phyloP scores from a whole-genome alignment of 2,797 vertebrate genomes.

The Sebastes hubbsi region DNA sequence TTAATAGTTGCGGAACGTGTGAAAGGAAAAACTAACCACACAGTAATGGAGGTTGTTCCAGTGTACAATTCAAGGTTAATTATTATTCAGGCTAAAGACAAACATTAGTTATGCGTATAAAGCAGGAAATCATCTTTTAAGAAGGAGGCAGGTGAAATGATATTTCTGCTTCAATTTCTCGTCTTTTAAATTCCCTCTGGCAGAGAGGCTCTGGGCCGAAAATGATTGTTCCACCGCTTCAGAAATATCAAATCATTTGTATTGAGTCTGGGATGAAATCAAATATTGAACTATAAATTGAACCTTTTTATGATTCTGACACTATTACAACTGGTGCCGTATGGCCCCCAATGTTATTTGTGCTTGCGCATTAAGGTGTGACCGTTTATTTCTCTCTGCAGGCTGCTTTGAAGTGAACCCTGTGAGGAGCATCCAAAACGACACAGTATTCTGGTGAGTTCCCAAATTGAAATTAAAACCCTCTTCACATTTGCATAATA shows the following conservation, averaged over 20 bases:
- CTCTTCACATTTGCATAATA: conserved; percentile 61
- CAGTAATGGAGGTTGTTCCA: neutral
- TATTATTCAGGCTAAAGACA: neutral
- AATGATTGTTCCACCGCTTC: conserved; percentile 35
- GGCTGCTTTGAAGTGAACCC: conserved; percentile 72
- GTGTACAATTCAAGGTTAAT: conserved; percentile 15
- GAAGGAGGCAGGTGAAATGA: conserved; percentile 4
- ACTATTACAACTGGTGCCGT: conserved; percentile 50
- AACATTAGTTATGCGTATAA: conserved; percentile 19
- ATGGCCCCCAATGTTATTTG: conserved; percentile 52
- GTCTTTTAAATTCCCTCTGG: conserved; percentile 41
- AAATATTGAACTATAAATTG: conserved; percentile 66
- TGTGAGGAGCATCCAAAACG: conserved; percentile 59
- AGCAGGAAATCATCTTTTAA: conserved; percentile 40
- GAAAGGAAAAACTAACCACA: neutral
- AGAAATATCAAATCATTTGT: conserved; percentile 60
- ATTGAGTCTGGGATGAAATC: conserved; percentile 54
- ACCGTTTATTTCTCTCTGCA: conserved; percentile 72
- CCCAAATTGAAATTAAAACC: conserved; percentile 63
- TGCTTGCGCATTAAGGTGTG: conserved; percentile 66
- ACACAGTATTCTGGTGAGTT: conserved; percentile 72
- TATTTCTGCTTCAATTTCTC: conserved; percentile 40
- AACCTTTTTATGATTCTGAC: conserved; percentile 64
- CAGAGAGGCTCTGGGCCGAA: conserved; percentile 30
- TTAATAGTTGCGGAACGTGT: neutral